Percentiles rank a stretch among this genome's conserved stretches.
Conservation (phyloP, 2,113 vertebrate genomes). For the Sander vitreus region DNA sequence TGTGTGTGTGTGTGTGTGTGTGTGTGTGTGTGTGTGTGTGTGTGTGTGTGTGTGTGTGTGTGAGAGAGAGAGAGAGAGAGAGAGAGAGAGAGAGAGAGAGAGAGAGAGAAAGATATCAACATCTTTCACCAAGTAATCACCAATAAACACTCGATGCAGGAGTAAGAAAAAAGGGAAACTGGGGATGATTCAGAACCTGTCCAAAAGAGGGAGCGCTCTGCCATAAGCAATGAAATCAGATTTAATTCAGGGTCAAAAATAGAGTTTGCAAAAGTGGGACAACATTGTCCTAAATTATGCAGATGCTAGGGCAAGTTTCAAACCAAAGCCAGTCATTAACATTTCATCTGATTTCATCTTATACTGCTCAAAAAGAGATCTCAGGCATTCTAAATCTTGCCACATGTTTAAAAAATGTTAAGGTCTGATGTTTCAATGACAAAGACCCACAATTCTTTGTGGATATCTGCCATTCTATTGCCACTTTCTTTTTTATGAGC, state of each 20-base stretch:
- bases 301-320: constrained; percentile 57
- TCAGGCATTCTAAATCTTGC: constrained; percentile 62
- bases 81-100: no score
- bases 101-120: not conserved
- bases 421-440: constrained; percentile 51
- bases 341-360: constrained; percentile 62
- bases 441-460: constrained; percentile 63
- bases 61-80: no score
- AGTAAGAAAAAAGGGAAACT: not conserved
- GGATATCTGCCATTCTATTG: constrained; percentile 73
- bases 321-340: constrained; percentile 44
- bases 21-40: not conserved
- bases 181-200: constrained; percentile 29
- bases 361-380: constrained; percentile 50
- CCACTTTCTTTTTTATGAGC: constrained; percentile 36
- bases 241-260: constrained; percentile 55
- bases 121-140: constrained; percentile 18
- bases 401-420: constrained; percentile 38
- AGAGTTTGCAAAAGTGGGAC: constrained; percentile 64
- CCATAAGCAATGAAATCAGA: constrained; percentile 5
- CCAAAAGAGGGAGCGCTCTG: constrained; percentile 41
- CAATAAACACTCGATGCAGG: not conserved
- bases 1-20: constrained; percentile 7
- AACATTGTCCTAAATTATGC: constrained; percentile 61
- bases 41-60: not conserved